Evolutionary conservation across 2,797 vertebrate species (phyloP).

Genomic region (Aselliscus stoliczkanus): DNA sequence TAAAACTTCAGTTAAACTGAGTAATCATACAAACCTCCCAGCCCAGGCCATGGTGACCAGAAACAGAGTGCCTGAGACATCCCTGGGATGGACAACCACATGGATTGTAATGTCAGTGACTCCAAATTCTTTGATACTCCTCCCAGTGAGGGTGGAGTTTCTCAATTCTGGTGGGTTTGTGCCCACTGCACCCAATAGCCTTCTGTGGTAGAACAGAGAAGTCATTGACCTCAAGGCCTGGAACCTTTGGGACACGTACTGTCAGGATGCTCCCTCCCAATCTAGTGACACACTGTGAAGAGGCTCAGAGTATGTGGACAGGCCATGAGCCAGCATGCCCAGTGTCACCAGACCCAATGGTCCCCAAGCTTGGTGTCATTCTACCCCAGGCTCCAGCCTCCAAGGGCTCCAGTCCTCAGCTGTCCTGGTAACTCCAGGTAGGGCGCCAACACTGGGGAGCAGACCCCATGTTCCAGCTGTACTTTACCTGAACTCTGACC

Average conservation of each 20-base stretch:
- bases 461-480: background rate
- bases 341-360: background rate
- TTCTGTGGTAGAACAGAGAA: background rate
- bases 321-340: accelerated
- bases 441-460: background rate
- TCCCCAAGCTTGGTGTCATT: background rate
- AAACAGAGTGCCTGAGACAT: background rate
- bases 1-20: background rate
- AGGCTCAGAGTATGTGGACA: accelerated
- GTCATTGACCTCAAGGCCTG: background rate
- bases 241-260: background rate
- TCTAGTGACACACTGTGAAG: background rate
- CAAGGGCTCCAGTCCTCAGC: background rate
- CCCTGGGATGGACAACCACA: accelerated
- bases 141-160: background rate
- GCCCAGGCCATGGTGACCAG: background rate
- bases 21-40: background rate
- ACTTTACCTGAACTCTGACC: background rate
- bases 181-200: background rate
- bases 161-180: background rate
- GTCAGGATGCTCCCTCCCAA: background rate
- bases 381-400: background rate
- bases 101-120: background rate
- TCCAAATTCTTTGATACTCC: background rate
- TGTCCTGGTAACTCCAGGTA: background rate